Base-by-base conservation (phyloP, 2,888 invertebrate species). In the Heliconius charithonia region DNA sequence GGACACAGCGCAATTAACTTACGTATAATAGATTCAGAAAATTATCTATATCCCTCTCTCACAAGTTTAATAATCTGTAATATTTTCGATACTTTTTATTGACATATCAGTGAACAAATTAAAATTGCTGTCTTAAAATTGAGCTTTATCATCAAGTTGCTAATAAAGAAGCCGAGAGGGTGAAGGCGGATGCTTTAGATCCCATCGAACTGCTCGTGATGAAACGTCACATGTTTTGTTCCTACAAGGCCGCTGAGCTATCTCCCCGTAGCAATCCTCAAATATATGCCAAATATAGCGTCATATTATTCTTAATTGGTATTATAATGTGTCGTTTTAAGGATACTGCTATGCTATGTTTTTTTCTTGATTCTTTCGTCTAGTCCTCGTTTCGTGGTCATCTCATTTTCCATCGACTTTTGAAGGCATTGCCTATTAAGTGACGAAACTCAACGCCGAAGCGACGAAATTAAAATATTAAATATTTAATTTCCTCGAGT, bases 181-280 rank as follows among this genome's bases (percentile, higher is more conserved):
- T 67, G 37, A n/a, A 37, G 37, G 66, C 66, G 22, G 41, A 41
- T 9, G 67, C 67, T 69, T 41, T 41, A 69, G 41, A 37, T 69
- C 67, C 37, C 10, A n/a, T n/a, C n/a, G n/a, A n/a, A 37, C n/a
- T 37, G 37, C 37, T 67, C 12, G 37, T 32, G 32, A 22, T 67
- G 67, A 7, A 56, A 56, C 56, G 56, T n/a, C 56, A 56, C 45
- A 45, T 45, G 45, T 51, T 51, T 51, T 51, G 45, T 51, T 51
- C 6, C 16, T 25, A 62, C 66, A 66, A 66, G 66, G 66, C 22
- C 32, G 22, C 2, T 37, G n/a, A 32, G 22, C 32, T 10, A 32
- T 32, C 16, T 22, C 19, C 12, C 10, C n/a, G 37, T n/a, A 22
- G 37, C 10, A n/a, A 16, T 67, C 37, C 67, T n/a, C 37, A 12